Percentiles rank a stretch among this genome's conserved stretches.
phyloP scores from a whole-genome alignment of 1,140 invertebrate genomes.

The Drosophila cardini region DNA sequence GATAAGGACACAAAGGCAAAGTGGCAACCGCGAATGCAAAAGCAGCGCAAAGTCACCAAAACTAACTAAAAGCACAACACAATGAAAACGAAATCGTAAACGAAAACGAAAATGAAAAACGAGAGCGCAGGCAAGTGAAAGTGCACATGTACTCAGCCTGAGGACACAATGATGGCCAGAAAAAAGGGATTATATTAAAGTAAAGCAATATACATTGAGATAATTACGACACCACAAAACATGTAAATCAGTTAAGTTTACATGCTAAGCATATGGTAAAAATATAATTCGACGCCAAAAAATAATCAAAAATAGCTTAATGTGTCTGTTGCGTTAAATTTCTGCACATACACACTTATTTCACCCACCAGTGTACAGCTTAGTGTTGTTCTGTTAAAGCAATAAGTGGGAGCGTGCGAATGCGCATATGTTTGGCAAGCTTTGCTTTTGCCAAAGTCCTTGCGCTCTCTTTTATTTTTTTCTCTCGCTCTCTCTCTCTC shows the following conservation, averaged over 20 bases:
- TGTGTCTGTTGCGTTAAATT: background rate
- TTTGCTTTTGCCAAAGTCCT: slow-evolving; percentile 56
- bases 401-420: slow-evolving; percentile 54
- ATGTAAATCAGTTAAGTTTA: no score
- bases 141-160: slow-evolving; percentile 73
- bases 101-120: slow-evolving; percentile 49
- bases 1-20: slow-evolving; percentile 64
- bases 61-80: slow-evolving; percentile 59
- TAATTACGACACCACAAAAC: no score
- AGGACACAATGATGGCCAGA: slow-evolving; percentile 40
- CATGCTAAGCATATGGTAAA: no score
- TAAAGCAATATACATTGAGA: background rate
- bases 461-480: slow-evolving; percentile 30
- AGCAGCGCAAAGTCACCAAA: slow-evolving; percentile 66
- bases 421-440: slow-evolving; percentile 73
- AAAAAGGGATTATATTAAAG: background rate
- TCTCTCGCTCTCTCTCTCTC: background rate
- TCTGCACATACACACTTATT: background rate
- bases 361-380: slow-evolving; percentile 42
- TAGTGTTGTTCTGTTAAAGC: slow-evolving; percentile 17
- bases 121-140: slow-evolving; percentile 75
- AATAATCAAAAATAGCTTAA: background rate
- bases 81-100: slow-evolving; percentile 17
- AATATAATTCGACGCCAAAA: no score
- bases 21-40: slow-evolving; percentile 44